Conservation (phyloP, 1,140 invertebrate genomes). For the Euura lappo region DNA sequence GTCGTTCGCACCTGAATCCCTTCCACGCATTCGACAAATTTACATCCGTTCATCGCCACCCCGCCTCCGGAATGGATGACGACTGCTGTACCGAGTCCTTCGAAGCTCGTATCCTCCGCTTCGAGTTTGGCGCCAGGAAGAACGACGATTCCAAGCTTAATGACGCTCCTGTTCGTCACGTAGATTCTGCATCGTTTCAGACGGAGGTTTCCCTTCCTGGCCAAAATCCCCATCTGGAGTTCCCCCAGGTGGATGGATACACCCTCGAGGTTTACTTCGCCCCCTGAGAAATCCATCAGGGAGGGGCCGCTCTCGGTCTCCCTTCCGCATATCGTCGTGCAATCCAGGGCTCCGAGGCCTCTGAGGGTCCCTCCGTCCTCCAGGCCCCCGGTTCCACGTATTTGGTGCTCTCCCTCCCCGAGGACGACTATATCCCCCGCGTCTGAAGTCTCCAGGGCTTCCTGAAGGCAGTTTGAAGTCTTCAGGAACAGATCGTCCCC, state of each 20-base stretch:
- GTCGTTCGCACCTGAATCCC: slow-evolving; percentile 47
- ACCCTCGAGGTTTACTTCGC: slow-evolving; percentile 49
- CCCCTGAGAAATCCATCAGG: slow-evolving; percentile 52
- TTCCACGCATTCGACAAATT: slow-evolving; percentile 47
- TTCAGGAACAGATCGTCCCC: slow-evolving; percentile 47
- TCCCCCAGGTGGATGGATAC: slow-evolving; percentile 48
- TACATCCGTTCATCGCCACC: slow-evolving; percentile 40
- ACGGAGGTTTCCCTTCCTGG: slow-evolving; percentile 44
- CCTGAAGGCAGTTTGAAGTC: slow-evolving; percentile 52
- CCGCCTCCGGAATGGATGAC: slow-evolving; percentile 44
- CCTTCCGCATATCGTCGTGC: slow-evolving; percentile 40
- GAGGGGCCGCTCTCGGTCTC: slow-evolving; percentile 47
- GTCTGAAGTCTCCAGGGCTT: slow-evolving; percentile 57
- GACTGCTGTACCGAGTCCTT: slow-evolving; percentile 48
- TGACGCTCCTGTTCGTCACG: slow-evolving; percentile 41
- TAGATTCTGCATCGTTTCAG: slow-evolving; percentile 47
- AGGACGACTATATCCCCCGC: slow-evolving; percentile 56
- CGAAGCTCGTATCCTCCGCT: slow-evolving; percentile 43
- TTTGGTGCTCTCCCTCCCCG: slow-evolving; percentile 53
- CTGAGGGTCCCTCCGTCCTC: slow-evolving; percentile 59
- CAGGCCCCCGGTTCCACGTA: slow-evolving; percentile 53
- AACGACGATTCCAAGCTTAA: slow-evolving; percentile 53
- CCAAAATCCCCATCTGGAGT: slow-evolving; percentile 48
- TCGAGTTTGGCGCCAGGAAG: slow-evolving; percentile 48
- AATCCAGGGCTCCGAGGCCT: slow-evolving; percentile 44